A percentile compares a stretch with the other conserved stretches of the same genome.
phyloP scores from a whole-genome alignment of 2,113 vertebrate genomes.

The Tachuris rubrigastra region DNA sequence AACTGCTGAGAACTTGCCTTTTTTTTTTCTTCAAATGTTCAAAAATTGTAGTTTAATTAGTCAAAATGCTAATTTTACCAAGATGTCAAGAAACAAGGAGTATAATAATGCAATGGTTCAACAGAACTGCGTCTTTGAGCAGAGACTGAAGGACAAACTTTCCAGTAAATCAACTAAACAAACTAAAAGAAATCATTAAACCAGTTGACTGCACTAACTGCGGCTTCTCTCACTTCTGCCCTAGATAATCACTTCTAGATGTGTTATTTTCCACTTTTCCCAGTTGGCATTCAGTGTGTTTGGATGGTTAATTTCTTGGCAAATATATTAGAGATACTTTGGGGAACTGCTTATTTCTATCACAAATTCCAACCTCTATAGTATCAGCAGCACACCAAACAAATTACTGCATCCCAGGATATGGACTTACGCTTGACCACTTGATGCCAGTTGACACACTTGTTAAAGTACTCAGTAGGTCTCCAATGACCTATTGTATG shows the following conservation, averaged over 20 bases:
- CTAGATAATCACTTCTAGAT: neutral
- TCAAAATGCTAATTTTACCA: neutral
- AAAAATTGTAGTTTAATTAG: neutral
- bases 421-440: neutral
- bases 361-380: neutral
- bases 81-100: neutral
- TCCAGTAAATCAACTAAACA: neutral
- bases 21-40: neutral
- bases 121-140: neutral
- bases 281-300: neutral
- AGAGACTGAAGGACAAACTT: neutral
- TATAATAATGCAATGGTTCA: neutral
- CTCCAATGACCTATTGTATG: slow-evolving; percentile 11
- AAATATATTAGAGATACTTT: neutral
- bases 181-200: neutral
- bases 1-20: neutral
- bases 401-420: slow-evolving; percentile 9
- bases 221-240: neutral
- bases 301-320: neutral
- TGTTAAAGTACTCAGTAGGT: slow-evolving; percentile 26
- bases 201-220: neutral
- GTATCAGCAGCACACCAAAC: neutral
- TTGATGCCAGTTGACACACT: slow-evolving; percentile 32
- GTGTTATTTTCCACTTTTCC: neutral
- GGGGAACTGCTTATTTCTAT: neutral